Evolutionary conservation across 2,797 vertebrate species (phyloP).

Genomic region (Neosilurus mollespiculum): DNA sequence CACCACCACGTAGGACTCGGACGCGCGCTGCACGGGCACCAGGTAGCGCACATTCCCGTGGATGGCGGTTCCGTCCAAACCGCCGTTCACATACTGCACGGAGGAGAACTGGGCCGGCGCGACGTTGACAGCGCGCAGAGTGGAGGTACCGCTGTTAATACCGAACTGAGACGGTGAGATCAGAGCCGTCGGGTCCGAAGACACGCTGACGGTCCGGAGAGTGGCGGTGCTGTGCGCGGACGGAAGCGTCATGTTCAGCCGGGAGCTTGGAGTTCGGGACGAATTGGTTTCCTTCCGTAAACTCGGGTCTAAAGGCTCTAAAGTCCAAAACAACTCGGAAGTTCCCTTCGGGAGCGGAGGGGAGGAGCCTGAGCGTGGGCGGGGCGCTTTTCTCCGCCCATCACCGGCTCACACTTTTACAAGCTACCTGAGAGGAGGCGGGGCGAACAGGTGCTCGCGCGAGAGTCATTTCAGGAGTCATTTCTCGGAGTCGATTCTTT

Average conservation of each 20-base stretch:
- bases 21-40: constrained; percentile 65
- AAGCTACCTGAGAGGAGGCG: neutral
- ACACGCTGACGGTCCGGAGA: constrained; percentile 57
- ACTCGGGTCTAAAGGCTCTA: neutral
- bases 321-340: constrained; percentile 10
- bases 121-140: constrained; percentile 17
- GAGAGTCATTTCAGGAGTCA: neutral
- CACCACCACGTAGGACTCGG: constrained; percentile 57
- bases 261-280: no score
- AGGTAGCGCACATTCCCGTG: constrained; percentile 71
- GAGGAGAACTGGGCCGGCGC: constrained; percentile 28
- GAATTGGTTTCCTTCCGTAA: no score
- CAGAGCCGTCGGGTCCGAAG: constrained; percentile 54
- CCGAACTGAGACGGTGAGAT: neutral
- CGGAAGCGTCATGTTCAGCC: constrained; percentile 49
- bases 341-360: neutral
- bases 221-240: constrained; percentile 23
- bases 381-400: neutral
- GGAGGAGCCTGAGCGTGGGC: neutral
- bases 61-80: constrained; percentile 49
- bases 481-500: no score
- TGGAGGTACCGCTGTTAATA: neutral
- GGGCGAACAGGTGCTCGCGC: neutral
- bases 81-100: constrained; percentile 56
- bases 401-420: no score